Base-by-base conservation (phyloP, 2,797 vertebrate species). In the Pipistrellus kuhlii region DNA sequence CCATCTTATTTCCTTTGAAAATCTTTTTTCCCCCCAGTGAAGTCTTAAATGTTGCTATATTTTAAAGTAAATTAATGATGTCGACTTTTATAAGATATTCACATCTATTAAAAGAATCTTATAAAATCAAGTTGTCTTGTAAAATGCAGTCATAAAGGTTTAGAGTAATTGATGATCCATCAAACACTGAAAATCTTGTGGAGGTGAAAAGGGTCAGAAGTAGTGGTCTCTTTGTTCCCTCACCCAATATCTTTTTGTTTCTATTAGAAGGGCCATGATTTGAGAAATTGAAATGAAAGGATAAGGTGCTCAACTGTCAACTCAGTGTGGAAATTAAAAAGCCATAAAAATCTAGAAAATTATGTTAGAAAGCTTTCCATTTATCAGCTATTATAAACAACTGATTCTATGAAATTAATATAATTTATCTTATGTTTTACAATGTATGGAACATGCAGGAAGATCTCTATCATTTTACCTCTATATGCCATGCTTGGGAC, bases 351-450 rank as follows among this genome's bases (percentile, higher is more conserved):
- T 6, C 13, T 38, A 86, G 18, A n/a, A 69, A 68, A 75, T 84
- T 80, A n/a, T n/a, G 7, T 69, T 57, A 48, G 14, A 41, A 90
- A 21, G 62, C 3, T 88, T 81, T n/a, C 18, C 12, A 48, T 83
- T 91, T 81, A 27, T 66, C 10, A 51, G 5, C 11, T 38, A 59
- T 21, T 75, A 57, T 51, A 75, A 76, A 76, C 6, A 3, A 55
- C 57, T 62, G 9, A 88, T 81, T 87, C 27, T 81, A 11, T 44
- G 8, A 76, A 90, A 81, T 81, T 80, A 75, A 77, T 51, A 55
- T 4, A 85, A 21, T 55, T 85, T 48, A 84, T 80, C 87, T 88
- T 76, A 85, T 44, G 20, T 51, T 94, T 92, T 38, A 83, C 4
- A 35, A 15, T 78, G 2, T 27, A 90, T 69, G 18, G 46, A 89